phyloP scores from a whole-genome alignment of 2,888 invertebrate species.

The Axea sp. region DNA sequence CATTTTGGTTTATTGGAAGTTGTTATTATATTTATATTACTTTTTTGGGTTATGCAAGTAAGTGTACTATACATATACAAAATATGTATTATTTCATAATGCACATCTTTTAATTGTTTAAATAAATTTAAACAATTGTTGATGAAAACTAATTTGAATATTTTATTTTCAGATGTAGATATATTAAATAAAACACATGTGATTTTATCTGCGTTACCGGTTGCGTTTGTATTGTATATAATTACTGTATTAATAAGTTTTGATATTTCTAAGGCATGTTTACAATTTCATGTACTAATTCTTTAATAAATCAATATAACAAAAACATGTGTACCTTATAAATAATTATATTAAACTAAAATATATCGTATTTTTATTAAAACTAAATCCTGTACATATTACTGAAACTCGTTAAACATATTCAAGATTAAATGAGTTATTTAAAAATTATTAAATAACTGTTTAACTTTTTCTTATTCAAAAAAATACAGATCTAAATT shows the following conservation, averaged over 20 bases:
- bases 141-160: no score
- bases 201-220: conserved; percentile 86
- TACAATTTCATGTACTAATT: conserved; percentile 80
- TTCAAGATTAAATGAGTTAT: no score
- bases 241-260: conserved; percentile 88
- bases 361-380: no score
- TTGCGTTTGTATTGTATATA: conserved; percentile 88
- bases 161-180: conserved; percentile 41
- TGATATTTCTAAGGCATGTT: conserved; percentile 91
- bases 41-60: conserved; percentile 96
- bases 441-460: no score
- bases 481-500: no score
- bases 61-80: conserved; percentile 74
- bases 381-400: no score
- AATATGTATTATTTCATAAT: background rate
- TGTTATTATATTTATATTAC: conserved; percentile 98
- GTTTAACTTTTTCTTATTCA: no score
- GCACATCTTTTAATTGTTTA: background rate
- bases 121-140: background rate
- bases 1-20: conserved; percentile 94
- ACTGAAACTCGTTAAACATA: no score
- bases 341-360: no score
- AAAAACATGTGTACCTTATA: no score
- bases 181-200: conserved; percentile 49
- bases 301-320: no score